These are phyloP conservation scores for Aptenodytes forsteri DNA, from an alignment of 2,113 vertebrate species.

Conservation along the genomic window DNA sequence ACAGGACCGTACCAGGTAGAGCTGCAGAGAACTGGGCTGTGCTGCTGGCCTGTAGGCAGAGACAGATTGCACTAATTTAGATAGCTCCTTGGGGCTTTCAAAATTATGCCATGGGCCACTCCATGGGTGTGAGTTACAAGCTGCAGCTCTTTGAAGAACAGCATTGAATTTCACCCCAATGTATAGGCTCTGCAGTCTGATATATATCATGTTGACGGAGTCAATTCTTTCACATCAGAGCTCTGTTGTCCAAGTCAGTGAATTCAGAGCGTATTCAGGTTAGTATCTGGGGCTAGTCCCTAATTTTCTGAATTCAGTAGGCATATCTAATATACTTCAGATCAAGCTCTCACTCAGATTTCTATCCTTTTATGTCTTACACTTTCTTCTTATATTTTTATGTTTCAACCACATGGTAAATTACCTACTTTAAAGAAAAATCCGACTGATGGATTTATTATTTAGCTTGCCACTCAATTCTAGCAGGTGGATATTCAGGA, in stretches of 20 bases:
- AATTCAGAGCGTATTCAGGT: neutral
- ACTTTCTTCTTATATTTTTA: neutral
- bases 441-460: neutral
- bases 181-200: neutral
- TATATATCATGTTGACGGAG: neutral
- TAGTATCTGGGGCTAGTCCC: neutral
- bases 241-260: neutral
- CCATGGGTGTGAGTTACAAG: neutral
- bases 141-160: neutral
- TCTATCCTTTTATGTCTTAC: neutral
- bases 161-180: neutral
- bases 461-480: neutral
- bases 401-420: neutral
- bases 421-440: neutral
- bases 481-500: neutral
- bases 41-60: neutral
- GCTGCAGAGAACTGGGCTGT: neutral
- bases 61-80: neutral
- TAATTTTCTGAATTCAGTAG: neutral
- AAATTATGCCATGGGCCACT: neutral
- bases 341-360: neutral
- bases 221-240: neutral
- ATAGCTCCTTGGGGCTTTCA: neutral
- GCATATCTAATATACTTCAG: neutral
- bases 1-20: neutral